Evolutionary conservation across 1,140 invertebrate genomes (phyloP), one percentile per base, ranked within the genome.

Genomic region (Leucophenga varia): DNA sequence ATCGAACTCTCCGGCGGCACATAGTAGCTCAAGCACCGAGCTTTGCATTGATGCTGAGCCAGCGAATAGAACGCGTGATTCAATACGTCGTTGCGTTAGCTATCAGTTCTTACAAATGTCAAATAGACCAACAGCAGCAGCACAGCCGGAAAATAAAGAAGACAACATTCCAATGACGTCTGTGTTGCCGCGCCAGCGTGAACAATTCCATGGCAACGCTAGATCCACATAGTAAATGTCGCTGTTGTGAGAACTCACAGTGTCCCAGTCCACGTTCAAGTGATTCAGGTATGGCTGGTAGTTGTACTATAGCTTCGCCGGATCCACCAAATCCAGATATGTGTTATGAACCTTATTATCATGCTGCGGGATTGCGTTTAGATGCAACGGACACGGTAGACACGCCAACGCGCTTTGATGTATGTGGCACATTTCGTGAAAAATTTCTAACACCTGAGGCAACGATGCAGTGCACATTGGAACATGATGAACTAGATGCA

Each of bases 241-340:
- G 80, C 52, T 84, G 82, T 61, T 84, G 82, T 48, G 78, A 81
- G 46, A 78, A 79, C 47, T 81, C 79, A 4, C 59, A 79, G 43
- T 83, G 80, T 52, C 80, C 82, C 13, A 85, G 83, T 68, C 82
- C 82, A 0, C 73, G 84, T 19, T 91, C 90, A 3, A 89, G 87
- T 5, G 90, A 92, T 39, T 74, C 70, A 1, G 90, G 90, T 14
- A 87, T 92, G 76, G 89, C 88, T 3, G 89, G 89, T 18, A 89
- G 86, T 65, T 89, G 83, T 61, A 85, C 82, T 28, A 77, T 88
- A 39, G 80, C 84, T 12, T 86, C 85, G 2, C 84, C 84, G 2
- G 84, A 86, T 64, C 77, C 77, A 75, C 47, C 76, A 48, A 38
- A 78, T 12, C 36, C 36, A 0, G 60, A 69, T 14, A 47, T 42